A percentile compares a stretch with the other conserved stretches of the same genome.
Evolutionary conservation across 2,888 invertebrate species (phyloP).

Genomic region (Prenolepis imparis): DNA sequence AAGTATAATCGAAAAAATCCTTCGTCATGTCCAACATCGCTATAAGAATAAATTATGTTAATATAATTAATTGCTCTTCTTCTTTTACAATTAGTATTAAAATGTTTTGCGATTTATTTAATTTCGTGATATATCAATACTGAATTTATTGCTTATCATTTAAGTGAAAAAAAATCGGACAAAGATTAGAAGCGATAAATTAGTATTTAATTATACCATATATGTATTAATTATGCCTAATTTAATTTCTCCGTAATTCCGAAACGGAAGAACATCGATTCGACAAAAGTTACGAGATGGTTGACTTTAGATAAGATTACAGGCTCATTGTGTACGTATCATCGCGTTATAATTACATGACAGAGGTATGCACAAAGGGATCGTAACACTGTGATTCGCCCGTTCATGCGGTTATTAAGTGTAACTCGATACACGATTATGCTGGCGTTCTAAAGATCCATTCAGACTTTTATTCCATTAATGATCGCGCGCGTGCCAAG

Average conservation of each 20-base stretch:
- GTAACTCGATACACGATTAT: slow-evolving; percentile 29
- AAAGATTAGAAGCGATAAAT: background rate
- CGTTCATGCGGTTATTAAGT: slow-evolving; percentile 35
- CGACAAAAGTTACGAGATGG: slow-evolving; percentile 7
- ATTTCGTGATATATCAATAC: background rate
- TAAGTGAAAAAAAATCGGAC: background rate
- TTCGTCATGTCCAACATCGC: background rate
- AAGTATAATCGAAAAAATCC: background rate
- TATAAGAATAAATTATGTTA: background rate
- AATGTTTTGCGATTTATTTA: background rate
- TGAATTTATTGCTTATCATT: background rate
- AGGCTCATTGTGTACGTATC: slow-evolving; percentile 22
- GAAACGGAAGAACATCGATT: background rate
- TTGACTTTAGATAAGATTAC: slow-evolving; percentile 52
- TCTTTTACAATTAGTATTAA: background rate
- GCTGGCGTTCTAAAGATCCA: background rate
- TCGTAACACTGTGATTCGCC: slow-evolving; percentile 35
- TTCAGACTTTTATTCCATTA: slow-evolving; percentile 19
- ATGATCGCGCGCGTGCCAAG: background rate
- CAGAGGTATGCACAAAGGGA: slow-evolving; percentile 14
- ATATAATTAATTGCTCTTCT: background rate
- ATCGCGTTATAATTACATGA: slow-evolving; percentile 34
- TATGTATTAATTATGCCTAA: background rate
- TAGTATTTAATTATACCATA: background rate
- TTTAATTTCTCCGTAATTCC: background rate